Conservation (phyloP, 2,888 invertebrate species). For the Caenorhabditis wallacei region DNA sequence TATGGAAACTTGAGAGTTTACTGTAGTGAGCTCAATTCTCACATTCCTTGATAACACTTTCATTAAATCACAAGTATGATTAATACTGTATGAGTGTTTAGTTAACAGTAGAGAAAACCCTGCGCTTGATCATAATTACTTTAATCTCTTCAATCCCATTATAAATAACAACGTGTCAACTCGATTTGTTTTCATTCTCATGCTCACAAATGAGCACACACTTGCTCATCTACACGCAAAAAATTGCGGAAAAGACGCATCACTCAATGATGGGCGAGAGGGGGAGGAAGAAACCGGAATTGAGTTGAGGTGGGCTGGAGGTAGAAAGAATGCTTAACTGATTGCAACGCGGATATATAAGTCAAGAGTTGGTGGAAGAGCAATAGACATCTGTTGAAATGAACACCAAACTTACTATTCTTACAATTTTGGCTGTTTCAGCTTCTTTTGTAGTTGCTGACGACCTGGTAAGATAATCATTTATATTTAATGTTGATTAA, state of each 20-base stretch:
- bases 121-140: too few species aligned
- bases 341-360: constrained; percentile 53
- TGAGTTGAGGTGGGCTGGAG: constrained; percentile 14
- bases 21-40: too few species aligned
- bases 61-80: too few species aligned
- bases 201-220: constrained; percentile 55
- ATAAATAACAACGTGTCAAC: constrained; percentile 33
- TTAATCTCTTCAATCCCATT: background rate
- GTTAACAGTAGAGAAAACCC: too few species aligned
- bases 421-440: constrained; percentile 52
- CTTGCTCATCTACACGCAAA: constrained; percentile 54
- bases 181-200: constrained; percentile 3
- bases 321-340: constrained; percentile 49
- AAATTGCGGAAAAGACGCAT: constrained; percentile 44
- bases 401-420: constrained; percentile 55
- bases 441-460: constrained; percentile 36
- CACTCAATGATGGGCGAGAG: constrained; percentile 11
- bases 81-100: too few species aligned
- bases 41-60: too few species aligned
- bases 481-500: background rate
- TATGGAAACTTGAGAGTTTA: too few species aligned
- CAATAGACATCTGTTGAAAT: constrained; percentile 25
- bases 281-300: constrained; percentile 47
- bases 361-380: constrained; percentile 10
- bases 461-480: constrained; percentile 29